phyloP scores from a whole-genome alignment of 1,140 invertebrate species.

The Saccostrea glomerata region DNA sequence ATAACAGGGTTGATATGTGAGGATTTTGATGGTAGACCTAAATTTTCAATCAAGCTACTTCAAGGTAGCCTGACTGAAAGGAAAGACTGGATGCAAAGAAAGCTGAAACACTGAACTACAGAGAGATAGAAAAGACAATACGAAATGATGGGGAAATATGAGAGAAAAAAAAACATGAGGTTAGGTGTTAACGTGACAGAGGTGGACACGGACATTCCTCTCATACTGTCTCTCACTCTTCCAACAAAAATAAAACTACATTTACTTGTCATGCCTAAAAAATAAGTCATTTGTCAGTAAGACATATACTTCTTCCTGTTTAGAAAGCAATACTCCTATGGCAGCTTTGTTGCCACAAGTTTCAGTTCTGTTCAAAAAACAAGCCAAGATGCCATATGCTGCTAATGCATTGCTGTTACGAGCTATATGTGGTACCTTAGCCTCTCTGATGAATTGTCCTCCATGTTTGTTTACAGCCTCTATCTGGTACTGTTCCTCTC shows the following conservation, averaged over 20 bases:
- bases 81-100: neutral
- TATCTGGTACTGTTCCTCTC: slow-evolving; percentile 93
- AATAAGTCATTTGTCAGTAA: neutral
- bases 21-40: neutral
- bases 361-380: neutral
- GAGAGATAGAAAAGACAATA: slow-evolving; percentile 8
- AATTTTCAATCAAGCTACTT: slow-evolving; percentile 13
- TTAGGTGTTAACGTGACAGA: slow-evolving; percentile 24
- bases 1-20: neutral
- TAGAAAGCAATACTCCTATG: slow-evolving; percentile 19
- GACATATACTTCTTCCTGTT: neutral
- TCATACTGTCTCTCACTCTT: neutral
- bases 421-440: slow-evolving; percentile 87
- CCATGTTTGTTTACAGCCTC: slow-evolving; percentile 97
- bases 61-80: neutral
- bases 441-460: slow-evolving; percentile 96
- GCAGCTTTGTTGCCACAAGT: slow-evolving; percentile 19
- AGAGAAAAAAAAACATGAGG: slow-evolving; percentile 15
- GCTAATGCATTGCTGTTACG: neutral
- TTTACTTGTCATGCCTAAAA: neutral
- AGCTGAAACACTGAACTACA: neutral
- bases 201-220: neutral
- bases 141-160: slow-evolving; percentile 6
- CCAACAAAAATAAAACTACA: neutral
- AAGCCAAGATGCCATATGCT: slow-evolving; percentile 31